Evolutionary conservation across 2,888 invertebrate genomes (phyloP).

Genomic region (Cataglyphis altisquamis): DNA sequence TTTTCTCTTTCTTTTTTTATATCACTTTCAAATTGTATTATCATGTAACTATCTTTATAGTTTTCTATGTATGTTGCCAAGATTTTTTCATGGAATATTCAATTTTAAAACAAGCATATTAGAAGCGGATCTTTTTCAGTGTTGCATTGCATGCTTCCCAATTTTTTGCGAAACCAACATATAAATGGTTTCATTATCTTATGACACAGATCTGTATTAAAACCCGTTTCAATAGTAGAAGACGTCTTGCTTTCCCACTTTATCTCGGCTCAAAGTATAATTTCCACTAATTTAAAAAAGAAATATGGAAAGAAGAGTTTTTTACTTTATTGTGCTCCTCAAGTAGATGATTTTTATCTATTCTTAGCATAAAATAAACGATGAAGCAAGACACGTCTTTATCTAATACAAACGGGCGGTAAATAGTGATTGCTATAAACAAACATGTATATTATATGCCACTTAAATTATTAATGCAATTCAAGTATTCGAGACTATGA

Average conservation of each 20-base stretch:
- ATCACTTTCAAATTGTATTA: constrained; percentile 9
- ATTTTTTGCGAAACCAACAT: constrained; percentile 36
- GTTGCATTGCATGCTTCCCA: constrained; percentile 22
- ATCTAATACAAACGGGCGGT: constrained; percentile 20
- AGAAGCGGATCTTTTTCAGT: constrained; percentile 17
- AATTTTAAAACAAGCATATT: constrained; percentile 28
- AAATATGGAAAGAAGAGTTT: neutral
- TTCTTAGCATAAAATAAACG: constrained; percentile 12
- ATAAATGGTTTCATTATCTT: constrained; percentile 20
- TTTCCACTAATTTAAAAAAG: neutral
- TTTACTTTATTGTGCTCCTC: neutral
- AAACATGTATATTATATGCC: constrained; percentile 45
- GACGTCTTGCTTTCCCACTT: constrained; percentile 14
- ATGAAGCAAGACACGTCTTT: constrained; percentile 14
- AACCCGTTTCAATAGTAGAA: constrained; percentile 10
- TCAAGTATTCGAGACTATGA: constrained; percentile 12
- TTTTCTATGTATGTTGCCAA: constrained; percentile 37
- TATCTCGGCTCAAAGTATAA: neutral
- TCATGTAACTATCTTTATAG: constrained; percentile 13
- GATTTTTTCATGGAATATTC: constrained; percentile 10
- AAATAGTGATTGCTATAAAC: constrained; percentile 43
- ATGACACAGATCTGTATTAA: constrained; percentile 10
- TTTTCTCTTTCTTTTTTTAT: neutral
- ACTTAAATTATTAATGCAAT: constrained; percentile 29
- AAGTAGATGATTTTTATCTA: neutral